Percentiles rank a stretch among this genome's conserved stretches.
phyloP scores from a whole-genome alignment of 1,140 invertebrate species.

The Telenomus remus region DNA sequence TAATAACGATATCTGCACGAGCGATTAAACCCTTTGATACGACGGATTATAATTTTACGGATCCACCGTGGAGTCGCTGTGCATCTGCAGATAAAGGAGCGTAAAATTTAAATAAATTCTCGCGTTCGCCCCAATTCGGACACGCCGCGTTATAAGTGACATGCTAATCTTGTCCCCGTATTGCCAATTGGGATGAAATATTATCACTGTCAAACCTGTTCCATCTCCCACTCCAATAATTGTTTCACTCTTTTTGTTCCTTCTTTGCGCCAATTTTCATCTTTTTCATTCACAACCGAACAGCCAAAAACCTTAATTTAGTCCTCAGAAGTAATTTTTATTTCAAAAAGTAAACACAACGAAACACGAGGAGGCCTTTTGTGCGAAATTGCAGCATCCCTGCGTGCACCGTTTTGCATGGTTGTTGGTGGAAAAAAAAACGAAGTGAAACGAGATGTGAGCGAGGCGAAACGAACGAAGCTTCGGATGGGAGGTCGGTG shows the following conservation, averaged over 20 bases:
- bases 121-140: slow-evolving; percentile 59
- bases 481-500: no score
- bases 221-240: slow-evolving; percentile 34
- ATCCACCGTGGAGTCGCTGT: slow-evolving; percentile 50
- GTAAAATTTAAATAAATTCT: slow-evolving; percentile 74
- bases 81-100: slow-evolving; percentile 67
- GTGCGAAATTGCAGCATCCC: no score
- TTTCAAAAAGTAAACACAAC: no score
- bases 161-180: slow-evolving; percentile 69
- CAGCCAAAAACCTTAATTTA: neutral
- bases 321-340: no score
- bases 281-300: neutral
- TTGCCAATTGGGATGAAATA: slow-evolving; percentile 58
- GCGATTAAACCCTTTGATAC: slow-evolving; percentile 63
- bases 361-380: no score
- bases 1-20: slow-evolving; percentile 56
- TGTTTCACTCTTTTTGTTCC: slow-evolving; percentile 15
- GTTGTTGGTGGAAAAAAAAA: no score
- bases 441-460: no score
- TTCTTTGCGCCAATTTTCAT: neutral
- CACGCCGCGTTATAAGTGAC: slow-evolving; percentile 69
- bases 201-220: slow-evolving; percentile 63
- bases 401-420: no score
- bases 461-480: no score
- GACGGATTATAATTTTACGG: slow-evolving; percentile 67